phyloP scores from a whole-genome alignment of 2,113 vertebrate species.

The Todiramphus chloris region DNA sequence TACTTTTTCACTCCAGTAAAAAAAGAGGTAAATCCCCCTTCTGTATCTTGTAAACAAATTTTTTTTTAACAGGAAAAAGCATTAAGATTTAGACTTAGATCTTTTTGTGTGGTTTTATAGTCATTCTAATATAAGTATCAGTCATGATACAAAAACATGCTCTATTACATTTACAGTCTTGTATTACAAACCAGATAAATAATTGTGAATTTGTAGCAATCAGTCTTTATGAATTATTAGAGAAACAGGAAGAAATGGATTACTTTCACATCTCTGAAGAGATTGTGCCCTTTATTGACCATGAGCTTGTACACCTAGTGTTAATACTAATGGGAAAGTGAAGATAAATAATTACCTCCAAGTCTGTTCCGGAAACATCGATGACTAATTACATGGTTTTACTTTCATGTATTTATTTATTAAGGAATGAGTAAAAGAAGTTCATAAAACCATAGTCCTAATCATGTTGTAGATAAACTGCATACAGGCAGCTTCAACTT shows the following conservation, averaged over 20 bases:
- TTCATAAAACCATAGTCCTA: background rate
- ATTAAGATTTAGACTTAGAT: background rate
- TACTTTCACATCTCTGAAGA: background rate
- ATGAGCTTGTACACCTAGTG: background rate
- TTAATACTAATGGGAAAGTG: background rate
- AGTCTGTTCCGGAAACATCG: background rate
- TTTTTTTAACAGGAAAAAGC: background rate
- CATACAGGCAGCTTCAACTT: background rate
- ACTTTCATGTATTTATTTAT: background rate
- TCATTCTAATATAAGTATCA: background rate
- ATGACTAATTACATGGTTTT: background rate
- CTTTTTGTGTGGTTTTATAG: background rate
- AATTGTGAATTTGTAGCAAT: background rate
- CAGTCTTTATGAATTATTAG: background rate
- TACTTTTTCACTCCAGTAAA: background rate
- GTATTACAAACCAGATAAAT: background rate
- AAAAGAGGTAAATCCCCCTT: background rate
- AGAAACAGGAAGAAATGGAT: background rate
- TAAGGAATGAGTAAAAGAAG: background rate
- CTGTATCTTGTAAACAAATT: background rate
- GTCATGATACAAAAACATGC: background rate
- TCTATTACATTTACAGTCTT: background rate
- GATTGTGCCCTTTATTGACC: background rate
- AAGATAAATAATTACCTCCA: background rate
- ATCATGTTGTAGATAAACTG: background rate